A percentile compares a stretch with the other conserved stretches of the same genome.
Evolutionary conservation across 2,888 invertebrate genomes (phyloP).

Genomic region (Meteorus cinctellus): DNA sequence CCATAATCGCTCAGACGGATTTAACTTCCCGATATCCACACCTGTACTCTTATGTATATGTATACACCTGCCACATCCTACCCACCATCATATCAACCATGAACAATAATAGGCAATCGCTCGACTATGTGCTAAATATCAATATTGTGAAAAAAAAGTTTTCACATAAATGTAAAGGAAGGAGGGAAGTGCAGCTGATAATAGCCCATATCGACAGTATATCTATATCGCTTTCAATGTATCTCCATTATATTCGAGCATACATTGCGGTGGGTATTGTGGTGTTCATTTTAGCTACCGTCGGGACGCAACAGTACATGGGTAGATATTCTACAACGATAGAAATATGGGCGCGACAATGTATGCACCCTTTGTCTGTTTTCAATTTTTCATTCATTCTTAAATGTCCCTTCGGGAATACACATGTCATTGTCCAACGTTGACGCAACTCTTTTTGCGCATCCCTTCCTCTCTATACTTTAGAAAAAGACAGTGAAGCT

Average conservation of each 20-base stretch:
- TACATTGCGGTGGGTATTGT: conserved; percentile 59
- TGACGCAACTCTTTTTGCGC: background rate
- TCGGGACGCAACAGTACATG: background rate
- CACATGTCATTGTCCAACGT: background rate
- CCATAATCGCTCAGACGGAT: conserved; percentile 51
- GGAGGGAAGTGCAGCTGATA: conserved; percentile 27
- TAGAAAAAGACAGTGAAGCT: no score
- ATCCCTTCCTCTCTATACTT: no score
- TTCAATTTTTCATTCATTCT: conserved; percentile 9
- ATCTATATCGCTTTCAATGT: conserved; percentile 46
- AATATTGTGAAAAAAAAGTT: conserved; percentile 21
- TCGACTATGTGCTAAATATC: background rate
- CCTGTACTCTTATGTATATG: conserved; percentile 64
- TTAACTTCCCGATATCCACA: conserved; percentile 67
- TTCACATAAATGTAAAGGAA: conserved; percentile 10
- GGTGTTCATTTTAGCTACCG: background rate
- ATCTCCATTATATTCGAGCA: conserved; percentile 59
- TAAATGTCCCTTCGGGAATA: conserved; percentile 11
- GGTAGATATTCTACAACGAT: conserved; percentile 4
- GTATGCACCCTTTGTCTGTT: background rate
- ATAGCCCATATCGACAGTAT: no score
- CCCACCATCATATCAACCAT: conserved; percentile 53
- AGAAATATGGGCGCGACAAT: background rate
- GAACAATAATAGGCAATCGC: conserved; percentile 52
- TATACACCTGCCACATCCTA: conserved; percentile 58